phyloP scores from a whole-genome alignment of 2,888 invertebrate genomes.

The Diaperis boleti region DNA sequence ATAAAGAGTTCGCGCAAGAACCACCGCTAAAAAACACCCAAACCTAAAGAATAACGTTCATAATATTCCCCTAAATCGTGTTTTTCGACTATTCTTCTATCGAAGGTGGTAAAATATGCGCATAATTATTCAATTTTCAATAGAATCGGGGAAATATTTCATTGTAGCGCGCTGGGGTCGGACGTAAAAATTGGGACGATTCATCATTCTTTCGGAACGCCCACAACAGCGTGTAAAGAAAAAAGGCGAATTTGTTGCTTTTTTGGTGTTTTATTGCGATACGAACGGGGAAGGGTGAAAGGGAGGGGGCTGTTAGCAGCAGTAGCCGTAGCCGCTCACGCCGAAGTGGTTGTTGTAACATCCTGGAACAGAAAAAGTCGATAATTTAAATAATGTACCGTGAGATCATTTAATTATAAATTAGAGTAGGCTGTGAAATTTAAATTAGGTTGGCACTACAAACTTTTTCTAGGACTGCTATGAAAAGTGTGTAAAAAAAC shows the following conservation, averaged over 20 bases:
- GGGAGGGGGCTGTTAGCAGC: conserved; percentile 37
- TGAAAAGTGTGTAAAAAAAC: too few species aligned
- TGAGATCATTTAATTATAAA: too few species aligned
- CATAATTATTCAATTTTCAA: conserved; percentile 52
- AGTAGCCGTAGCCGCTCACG: conserved; percentile 66
- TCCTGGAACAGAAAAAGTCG: conserved; percentile 57
- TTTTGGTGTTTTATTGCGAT: conserved; percentile 31
- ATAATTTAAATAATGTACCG: too few species aligned
- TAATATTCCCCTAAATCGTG: conserved; percentile 5
- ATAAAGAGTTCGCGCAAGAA: neutral
- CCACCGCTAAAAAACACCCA: neutral
- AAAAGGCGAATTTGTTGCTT: conserved; percentile 33
- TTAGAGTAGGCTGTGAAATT: too few species aligned
- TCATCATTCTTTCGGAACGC: conserved; percentile 36
- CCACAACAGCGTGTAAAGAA: conserved; percentile 11
- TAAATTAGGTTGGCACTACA: too few species aligned
- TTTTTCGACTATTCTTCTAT: conserved; percentile 20
- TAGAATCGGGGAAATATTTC: conserved; percentile 47
- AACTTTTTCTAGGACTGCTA: too few species aligned
- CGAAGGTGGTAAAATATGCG: conserved; percentile 49
- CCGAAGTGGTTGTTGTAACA: conserved; percentile 68
- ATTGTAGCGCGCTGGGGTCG: conserved; percentile 38
- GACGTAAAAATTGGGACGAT: conserved; percentile 31
- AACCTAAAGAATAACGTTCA: neutral
- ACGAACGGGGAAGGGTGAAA: conserved; percentile 1